These are phyloP conservation scores for Episyrphus balteatus DNA, from an alignment of 1,140 invertebrate species.

Conservation along the genomic window DNA sequence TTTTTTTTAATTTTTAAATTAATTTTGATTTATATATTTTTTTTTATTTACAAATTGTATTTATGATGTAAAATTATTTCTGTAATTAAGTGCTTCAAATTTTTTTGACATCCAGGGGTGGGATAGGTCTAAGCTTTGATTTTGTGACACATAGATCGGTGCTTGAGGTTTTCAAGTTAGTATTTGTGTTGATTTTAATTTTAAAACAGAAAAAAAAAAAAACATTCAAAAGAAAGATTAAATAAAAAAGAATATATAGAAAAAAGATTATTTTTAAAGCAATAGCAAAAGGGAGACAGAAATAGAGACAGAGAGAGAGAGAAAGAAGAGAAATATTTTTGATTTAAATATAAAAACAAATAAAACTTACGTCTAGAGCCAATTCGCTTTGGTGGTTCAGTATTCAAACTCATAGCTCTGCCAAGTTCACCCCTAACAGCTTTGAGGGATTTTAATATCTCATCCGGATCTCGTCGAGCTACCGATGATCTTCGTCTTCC, in stretches of 20 bases:
- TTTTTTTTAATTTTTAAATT: neutral
- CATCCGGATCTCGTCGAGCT: conserved; percentile 66
- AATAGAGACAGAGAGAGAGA: conserved; percentile 4
- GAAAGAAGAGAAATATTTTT: neutral
- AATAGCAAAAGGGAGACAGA: no score
- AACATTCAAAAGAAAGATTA: neutral
- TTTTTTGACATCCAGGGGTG: conserved; percentile 17
- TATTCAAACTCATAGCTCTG: conserved; percentile 63
- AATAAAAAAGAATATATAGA: neutral
- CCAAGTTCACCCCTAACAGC: conserved; percentile 67
- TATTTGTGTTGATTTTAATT: no score
- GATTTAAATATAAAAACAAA: neutral
- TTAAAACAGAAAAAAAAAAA: neutral
- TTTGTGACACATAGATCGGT: conserved; percentile 36
- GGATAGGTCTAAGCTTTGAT: conserved; percentile 36
- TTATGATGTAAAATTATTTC: no score
- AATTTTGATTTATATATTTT: no score
- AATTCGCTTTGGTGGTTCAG: conserved; percentile 41
- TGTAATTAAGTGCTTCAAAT: neutral
- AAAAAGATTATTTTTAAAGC: neutral
- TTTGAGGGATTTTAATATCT: conserved; percentile 65
- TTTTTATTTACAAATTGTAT: no score
- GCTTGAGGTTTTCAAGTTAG: conserved; percentile 11
- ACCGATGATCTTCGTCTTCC: conserved; percentile 67
- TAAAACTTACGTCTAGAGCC: conserved; percentile 51